Evolutionary conservation across 1,140 invertebrate genomes (phyloP).

Genomic region (Micrasema longulum): DNA sequence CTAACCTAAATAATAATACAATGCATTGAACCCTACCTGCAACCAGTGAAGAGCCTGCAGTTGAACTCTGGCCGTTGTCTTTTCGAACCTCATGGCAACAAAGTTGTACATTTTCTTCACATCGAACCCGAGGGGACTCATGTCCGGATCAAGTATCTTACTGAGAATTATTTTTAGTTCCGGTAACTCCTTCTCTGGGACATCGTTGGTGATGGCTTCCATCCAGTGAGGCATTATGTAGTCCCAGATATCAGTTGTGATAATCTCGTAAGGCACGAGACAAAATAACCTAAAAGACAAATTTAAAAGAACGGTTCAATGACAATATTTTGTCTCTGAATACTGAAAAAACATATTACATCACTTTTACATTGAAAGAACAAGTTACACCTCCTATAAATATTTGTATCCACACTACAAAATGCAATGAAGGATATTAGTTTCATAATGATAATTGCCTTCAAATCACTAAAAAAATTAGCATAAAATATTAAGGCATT

Average conservation of each 20-base stretch:
- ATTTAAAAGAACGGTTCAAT: no score
- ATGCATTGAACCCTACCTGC: constrained; percentile 80
- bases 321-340: no score
- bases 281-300: constrained; percentile 81
- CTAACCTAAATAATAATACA: no score
- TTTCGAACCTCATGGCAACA: constrained; percentile 87
- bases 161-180: constrained; percentile 94
- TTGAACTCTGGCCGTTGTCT: constrained; percentile 88
- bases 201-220: constrained; percentile 95
- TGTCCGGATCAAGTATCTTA: constrained; percentile 96
- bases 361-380: no score
- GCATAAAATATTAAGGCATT: no score
- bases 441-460: no score
- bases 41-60: constrained; percentile 96
- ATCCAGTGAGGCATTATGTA: constrained; percentile 99
- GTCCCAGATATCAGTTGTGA: constrained; percentile 96
- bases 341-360: no score
- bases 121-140: constrained; percentile 94
- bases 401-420: no score
- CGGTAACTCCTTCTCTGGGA: constrained; percentile 90
- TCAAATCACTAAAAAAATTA: no score
- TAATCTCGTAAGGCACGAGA: constrained; percentile 96
- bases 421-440: no score
- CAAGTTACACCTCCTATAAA: no score
- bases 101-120: constrained; percentile 96